Base-by-base conservation (phyloP, 1,140 invertebrate species). In the Cyrtorhinus lividipennis region DNA sequence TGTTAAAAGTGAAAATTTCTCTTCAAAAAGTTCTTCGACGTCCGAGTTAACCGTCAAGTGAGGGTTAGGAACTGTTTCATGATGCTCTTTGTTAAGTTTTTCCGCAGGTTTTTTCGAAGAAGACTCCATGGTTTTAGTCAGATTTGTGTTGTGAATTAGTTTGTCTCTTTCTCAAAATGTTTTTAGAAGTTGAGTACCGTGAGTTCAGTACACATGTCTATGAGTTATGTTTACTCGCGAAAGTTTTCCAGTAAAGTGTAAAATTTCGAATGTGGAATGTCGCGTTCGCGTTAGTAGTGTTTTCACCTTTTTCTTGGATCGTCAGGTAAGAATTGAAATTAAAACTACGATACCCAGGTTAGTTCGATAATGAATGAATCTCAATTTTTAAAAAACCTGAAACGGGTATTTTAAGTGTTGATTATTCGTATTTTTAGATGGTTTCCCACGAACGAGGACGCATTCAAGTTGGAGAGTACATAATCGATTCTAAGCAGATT, bases 181-280 rank as follows among this genome's bases (percentile, higher is more conserved):
- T 53, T 53, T 53, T 53, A 53, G 18, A 53, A 53, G 48, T 53
- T 53, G 5, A 53, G 48, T 53, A 15, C 10, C 48, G 48, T 53
- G 48, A 53, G 48, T 53, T 53, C 48, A 53, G 48, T 53, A 12
- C 20, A 53, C 5, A 15, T 53, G 5, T 15, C 20, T 53, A 15
- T 53, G 48, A 53, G 48, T 53, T 53, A 53, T 53, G 48, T 53
- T 53, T 53, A 53, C 18, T 20, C 48, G 48, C 48, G 48, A 53
- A 53, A 53, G 48, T 53, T 53, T 20, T 53, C 48, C 8, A 57
- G 62, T 63, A 22, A 63, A 63, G 62, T 63, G 62, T 63, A 63
- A 22, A 63, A 63, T 57, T 57, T 38, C 62, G 56, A 63, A 63
- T 63, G 62, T 63, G 62, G 62, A 63, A 63, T 63, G 62, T 63